phyloP scores from a whole-genome alignment of 2,888 invertebrate genomes.

The Drosophila peninsularis region DNA sequence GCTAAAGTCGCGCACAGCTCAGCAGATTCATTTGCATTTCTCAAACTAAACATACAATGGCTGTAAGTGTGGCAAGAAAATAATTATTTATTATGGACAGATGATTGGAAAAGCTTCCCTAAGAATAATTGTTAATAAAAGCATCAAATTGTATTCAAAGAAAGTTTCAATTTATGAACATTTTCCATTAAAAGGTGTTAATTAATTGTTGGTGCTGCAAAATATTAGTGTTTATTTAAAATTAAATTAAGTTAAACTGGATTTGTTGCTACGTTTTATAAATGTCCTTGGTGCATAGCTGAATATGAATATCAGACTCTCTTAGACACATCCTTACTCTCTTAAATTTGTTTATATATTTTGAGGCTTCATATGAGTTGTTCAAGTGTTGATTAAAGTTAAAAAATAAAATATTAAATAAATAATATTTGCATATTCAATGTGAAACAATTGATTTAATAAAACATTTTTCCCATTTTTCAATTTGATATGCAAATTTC shows the following conservation, averaged over 20 bases:
- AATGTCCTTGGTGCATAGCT: no score
- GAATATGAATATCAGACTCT: no score
- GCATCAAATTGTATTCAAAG: background rate
- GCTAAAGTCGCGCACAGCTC: slow-evolving; percentile 70
- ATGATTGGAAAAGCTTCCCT: background rate
- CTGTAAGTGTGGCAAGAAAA: slow-evolving; percentile 73
- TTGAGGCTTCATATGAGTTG: no score
- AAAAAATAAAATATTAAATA: no score
- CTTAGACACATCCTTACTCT: no score
- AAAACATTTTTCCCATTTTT: no score
- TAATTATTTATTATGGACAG: background rate
- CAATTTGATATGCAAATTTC: background rate
- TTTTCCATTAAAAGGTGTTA: background rate
- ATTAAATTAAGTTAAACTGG: background rate
- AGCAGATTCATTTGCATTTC: slow-evolving; percentile 39
- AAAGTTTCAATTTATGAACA: background rate
- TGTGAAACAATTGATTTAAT: background rate
- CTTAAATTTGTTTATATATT: no score
- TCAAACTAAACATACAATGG: slow-evolving; percentile 64
- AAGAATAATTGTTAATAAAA: background rate
- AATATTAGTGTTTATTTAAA: background rate
- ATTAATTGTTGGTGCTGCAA: background rate
- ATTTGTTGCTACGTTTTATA: background rate
- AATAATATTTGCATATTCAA: no score
- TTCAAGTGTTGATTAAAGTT: no score